These are phyloP conservation scores for Frankliniella fusca DNA, from an alignment of 2,888 invertebrate genomes.

Conservation along the genomic window DNA sequence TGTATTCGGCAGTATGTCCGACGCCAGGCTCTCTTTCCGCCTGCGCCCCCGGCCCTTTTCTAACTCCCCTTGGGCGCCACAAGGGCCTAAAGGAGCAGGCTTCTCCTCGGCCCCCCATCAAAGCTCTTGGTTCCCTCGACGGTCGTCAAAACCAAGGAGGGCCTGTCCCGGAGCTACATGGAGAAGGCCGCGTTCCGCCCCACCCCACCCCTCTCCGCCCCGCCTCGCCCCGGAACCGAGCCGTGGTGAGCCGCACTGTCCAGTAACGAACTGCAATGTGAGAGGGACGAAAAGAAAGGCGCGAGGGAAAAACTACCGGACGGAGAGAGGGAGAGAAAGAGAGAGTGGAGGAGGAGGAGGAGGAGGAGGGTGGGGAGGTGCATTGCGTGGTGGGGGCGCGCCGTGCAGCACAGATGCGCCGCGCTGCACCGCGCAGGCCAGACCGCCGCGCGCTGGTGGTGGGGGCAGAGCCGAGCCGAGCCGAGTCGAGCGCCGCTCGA, in stretches of 20 bases:
- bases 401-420: background rate
- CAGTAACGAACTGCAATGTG: slow-evolving; percentile 19
- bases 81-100: too few species aligned
- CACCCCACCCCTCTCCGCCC: background rate
- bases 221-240: background rate
- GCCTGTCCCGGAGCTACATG: background rate
- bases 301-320: background rate
- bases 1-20: too few species aligned
- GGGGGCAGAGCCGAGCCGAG: background rate
- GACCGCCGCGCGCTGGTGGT: background rate
- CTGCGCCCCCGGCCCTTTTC: too few species aligned
- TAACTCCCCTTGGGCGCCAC: too few species aligned
- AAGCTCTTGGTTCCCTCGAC: background rate
- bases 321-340: background rate
- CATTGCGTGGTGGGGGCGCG: background rate
- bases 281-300: slow-evolving; percentile 20
- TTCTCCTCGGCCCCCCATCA: too few species aligned
- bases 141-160: background rate
- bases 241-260: slow-evolving; percentile 3
- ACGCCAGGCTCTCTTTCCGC: too few species aligned
- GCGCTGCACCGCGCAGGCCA: background rate
- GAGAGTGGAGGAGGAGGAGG: background rate
- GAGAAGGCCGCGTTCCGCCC: background rate
- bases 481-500: background rate
- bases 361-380: background rate